phyloP scores from a whole-genome alignment of 2,113 vertebrate genomes.

The Fulica atra region DNA sequence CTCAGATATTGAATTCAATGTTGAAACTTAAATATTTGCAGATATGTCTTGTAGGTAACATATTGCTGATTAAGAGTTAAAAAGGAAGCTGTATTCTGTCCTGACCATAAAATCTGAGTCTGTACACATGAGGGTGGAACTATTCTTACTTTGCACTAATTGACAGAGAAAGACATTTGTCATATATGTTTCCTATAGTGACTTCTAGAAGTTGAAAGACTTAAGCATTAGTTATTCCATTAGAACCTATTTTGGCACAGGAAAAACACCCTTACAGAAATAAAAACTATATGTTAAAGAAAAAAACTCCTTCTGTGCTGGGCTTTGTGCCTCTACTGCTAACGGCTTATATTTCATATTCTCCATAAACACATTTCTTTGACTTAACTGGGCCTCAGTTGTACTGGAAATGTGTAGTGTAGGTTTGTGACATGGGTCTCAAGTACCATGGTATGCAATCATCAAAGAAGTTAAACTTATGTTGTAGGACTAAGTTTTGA shows the following conservation, averaged over 20 bases:
- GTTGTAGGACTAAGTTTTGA: background rate
- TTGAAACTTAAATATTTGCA: background rate
- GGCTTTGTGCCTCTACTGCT: background rate
- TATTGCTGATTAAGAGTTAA: background rate
- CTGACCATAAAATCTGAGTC: background rate
- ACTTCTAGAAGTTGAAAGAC: background rate
- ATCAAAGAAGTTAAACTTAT: background rate
- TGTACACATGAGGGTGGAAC: background rate
- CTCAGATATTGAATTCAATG: background rate
- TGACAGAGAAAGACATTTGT: background rate
- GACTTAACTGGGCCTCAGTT: background rate
- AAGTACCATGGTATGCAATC: background rate
- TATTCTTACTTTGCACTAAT: background rate
- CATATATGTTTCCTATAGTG: background rate
- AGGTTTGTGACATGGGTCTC: background rate
- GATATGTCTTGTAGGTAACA: background rate
- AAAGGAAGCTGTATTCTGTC: background rate
- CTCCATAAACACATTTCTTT: background rate
- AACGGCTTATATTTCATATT: background rate
- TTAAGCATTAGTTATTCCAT: background rate
- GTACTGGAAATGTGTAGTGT: background rate
- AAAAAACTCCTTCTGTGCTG: background rate
- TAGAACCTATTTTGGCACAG: background rate
- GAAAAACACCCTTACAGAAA: background rate
- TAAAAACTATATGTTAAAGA: background rate